Conservation (phyloP, 2,797 vertebrate species). For the Sebastes variabilis region DNA sequence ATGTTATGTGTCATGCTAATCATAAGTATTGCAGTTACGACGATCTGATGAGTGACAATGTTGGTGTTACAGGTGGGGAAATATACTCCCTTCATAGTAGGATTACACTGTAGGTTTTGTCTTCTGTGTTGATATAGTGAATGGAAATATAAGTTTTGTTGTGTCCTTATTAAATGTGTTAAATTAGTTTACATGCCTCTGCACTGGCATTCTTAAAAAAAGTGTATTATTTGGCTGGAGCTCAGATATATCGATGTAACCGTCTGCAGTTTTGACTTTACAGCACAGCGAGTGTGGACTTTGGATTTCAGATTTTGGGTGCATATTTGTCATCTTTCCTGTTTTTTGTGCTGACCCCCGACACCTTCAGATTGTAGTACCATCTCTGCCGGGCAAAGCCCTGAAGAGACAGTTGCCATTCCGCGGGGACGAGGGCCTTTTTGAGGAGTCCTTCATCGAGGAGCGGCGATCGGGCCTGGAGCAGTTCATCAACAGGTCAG, state of each 20-base stretch:
- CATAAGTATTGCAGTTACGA: neutral
- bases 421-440: slow-evolving; percentile 96
- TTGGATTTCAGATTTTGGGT: neutral
- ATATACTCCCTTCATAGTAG: neutral
- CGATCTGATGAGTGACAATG: neutral
- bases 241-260: neutral
- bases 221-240: neutral
- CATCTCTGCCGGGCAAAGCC: slow-evolving; percentile 96
- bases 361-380: slow-evolving; percentile 93
- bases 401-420: slow-evolving; percentile 98
- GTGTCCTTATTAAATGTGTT: neutral
- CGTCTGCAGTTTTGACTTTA: neutral
- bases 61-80: neutral
- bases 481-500: slow-evolving; percentile 99
- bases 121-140: neutral
- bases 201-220: neutral
- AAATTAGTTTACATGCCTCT: neutral
- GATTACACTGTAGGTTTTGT: neutral
- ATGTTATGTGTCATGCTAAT: neutral
- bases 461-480: slow-evolving; percentile 94
- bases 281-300: neutral
- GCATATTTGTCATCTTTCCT: neutral
- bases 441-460: slow-evolving; percentile 97
- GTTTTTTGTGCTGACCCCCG: neutral
- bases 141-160: neutral